Base-by-base conservation (phyloP, 1,140 invertebrate genomes). In the Drosophila oshimai region DNA sequence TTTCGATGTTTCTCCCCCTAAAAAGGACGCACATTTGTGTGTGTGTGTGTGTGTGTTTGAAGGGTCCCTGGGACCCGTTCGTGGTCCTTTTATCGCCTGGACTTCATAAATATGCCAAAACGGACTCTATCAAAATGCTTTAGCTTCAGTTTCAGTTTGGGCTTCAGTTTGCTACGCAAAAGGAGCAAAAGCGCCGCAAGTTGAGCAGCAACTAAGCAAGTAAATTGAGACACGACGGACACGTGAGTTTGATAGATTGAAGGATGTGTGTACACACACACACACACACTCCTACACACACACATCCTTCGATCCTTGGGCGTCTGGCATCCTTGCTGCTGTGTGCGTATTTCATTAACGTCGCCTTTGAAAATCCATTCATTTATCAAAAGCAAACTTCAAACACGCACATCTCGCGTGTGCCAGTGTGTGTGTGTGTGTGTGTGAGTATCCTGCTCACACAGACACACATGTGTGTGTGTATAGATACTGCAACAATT, bases 301-400 rank as follows among this genome's bases (percentile, higher is more conserved):
- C 15, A 13, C 28, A 18, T 6, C 47, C 42, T 45, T n/a, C n/a
- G n/a, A n/a, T 57, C 54, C 54, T 57, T 58, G 3, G 36, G 15
- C 36, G 36, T 42, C 50, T 42, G 15, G 57, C 57, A 54, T 57
- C 36, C 36, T 42, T 44, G 36, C 44, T 29, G 36, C 51, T 73
- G 68, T 64, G 50, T 73, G 58, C 71, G 71, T 65, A 74, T 84
- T 84, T 84, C 80, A 84, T 84, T 86, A 84, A 84, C 80, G 80
- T 84, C 80, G 80, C 80, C 80, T 84, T 84, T 84, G 80, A 84
- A 84, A 84, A 84, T 84, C 80, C 80, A 86, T 84, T 84, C 80
- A 84, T 84, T 84, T 84, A 84, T 84, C 80, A 84, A 84, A 84
- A 84, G 80, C 80, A 86, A 84, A 84, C 80, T 84, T 84, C 75